These are phyloP conservation scores for Platichthys flesus DNA, from an alignment of 2,113 vertebrate genomes.

Conservation along the genomic window DNA sequence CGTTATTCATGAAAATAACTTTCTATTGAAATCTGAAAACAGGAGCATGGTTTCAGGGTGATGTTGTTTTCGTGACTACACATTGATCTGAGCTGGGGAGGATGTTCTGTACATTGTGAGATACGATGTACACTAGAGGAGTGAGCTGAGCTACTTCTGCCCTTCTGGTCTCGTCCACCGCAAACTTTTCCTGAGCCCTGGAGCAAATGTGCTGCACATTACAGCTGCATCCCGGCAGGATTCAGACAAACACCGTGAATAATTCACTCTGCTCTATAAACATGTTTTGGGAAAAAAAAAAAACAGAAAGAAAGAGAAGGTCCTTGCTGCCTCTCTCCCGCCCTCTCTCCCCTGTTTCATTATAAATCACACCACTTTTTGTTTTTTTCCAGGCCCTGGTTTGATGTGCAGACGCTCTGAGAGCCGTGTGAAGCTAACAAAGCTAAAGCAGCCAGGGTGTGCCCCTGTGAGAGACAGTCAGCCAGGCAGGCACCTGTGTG, in stretches of 20 bases:
- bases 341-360: slow-evolving; percentile 26
- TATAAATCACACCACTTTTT: slow-evolving; percentile 47
- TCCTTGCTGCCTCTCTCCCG: slow-evolving; percentile 14
- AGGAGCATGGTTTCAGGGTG: background rate
- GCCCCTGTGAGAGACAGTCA: slow-evolving; percentile 51
- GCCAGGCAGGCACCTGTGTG: slow-evolving; percentile 63
- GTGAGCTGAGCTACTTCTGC: slow-evolving; percentile 6
- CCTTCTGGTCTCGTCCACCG: slow-evolving; percentile 17
- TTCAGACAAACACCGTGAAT: slow-evolving; percentile 58
- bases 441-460: slow-evolving; percentile 48
- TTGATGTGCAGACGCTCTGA: slow-evolving; percentile 41
- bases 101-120: background rate
- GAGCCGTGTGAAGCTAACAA: slow-evolving; percentile 35
- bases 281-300: slow-evolving; percentile 24
- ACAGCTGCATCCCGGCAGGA: slow-evolving; percentile 48
- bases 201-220: slow-evolving; percentile 51
- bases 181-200: slow-evolving; percentile 57
- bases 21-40: too few species aligned
- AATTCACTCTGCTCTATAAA: slow-evolving; percentile 64
- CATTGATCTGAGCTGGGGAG: background rate
- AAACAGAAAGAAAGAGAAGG: slow-evolving; percentile 8
- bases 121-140: background rate
- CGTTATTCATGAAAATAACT: background rate
- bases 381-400: slow-evolving; percentile 1
- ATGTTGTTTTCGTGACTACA: background rate